phyloP scores from a whole-genome alignment of 2,113 vertebrate species.

The Monopterus albus region DNA sequence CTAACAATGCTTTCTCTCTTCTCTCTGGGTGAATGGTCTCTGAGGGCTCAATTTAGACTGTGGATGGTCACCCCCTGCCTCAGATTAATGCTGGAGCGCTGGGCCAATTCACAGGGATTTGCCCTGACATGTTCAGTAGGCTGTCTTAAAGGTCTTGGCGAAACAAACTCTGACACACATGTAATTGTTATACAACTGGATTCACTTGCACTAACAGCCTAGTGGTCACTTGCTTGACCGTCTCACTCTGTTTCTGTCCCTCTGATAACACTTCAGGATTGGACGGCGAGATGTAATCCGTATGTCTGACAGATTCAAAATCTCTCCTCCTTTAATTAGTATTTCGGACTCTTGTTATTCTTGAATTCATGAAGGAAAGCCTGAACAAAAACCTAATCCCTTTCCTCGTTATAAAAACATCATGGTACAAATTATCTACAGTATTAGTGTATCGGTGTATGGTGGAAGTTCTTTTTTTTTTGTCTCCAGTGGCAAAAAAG shows the following conservation, averaged over 20 bases:
- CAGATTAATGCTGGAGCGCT: constrained; percentile 75
- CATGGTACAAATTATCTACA: constrained; percentile 72
- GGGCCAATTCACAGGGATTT: constrained; percentile 79
- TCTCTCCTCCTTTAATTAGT: constrained; percentile 44
- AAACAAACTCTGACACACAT: constrained; percentile 78
- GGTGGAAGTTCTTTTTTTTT: constrained; percentile 55
- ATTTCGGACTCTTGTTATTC: constrained; percentile 59
- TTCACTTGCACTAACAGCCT: constrained; percentile 69
- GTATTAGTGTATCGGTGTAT: constrained; percentile 55
- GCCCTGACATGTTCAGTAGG: constrained; percentile 75
- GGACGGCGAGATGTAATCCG: constrained; percentile 17
- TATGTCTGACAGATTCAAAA: constrained; percentile 44
- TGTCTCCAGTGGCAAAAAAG: constrained; percentile 63
- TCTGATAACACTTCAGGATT: constrained; percentile 40
- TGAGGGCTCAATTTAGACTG: constrained; percentile 84
- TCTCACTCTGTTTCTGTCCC: constrained; percentile 40
- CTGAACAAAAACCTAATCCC: constrained; percentile 59
- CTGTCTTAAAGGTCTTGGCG: constrained; percentile 77
- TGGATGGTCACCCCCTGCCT: constrained; percentile 73
- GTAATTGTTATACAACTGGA: constrained; percentile 76
- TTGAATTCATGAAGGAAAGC: constrained; percentile 65
- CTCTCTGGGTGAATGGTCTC: constrained; percentile 80
- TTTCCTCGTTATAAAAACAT: constrained; percentile 75
- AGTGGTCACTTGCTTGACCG: constrained; percentile 61
- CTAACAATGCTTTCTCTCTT: constrained; percentile 76